phyloP scores from a whole-genome alignment of 2,888 invertebrate species.

The Pammene aurita region DNA sequence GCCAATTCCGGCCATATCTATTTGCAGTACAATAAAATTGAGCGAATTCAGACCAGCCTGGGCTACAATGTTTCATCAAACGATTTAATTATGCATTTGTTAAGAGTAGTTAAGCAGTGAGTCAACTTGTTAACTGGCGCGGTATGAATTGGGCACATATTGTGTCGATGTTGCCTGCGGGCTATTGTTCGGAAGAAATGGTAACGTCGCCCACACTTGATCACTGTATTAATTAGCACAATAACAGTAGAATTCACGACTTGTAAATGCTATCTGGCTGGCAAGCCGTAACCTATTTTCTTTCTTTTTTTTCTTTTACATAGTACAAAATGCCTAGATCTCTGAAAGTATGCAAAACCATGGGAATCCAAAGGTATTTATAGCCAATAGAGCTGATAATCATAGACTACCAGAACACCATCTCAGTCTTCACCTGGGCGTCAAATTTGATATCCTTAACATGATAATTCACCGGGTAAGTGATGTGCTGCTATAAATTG shows the following conservation, averaged over 20 bases:
- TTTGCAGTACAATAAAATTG: conserved; percentile 21
- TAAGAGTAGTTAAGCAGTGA: conserved; percentile 34
- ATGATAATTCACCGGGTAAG: too few species aligned
- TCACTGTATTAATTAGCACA: conserved; percentile 27
- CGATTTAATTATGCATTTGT: conserved; percentile 36
- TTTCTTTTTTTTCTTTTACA: too few species aligned
- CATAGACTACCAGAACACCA: too few species aligned
- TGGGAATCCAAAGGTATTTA: too few species aligned
- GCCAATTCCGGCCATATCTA: conserved; percentile 25
- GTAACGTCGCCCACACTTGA: conserved; percentile 20
- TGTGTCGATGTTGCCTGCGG: not conserved
- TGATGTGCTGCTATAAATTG: too few species aligned
- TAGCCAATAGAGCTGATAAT: too few species aligned
- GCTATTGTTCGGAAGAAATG: conserved; percentile 3
- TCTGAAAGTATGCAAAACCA: too few species aligned
- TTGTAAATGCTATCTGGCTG: not conserved
- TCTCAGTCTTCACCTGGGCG: too few species aligned
- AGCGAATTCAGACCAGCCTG: conserved; percentile 28
- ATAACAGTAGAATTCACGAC: not conserved
- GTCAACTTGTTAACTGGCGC: conserved; percentile 22
- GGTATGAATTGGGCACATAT: not conserved
- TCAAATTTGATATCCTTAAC: too few species aligned
- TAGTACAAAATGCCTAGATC: too few species aligned
- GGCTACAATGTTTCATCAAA: conserved; percentile 29
- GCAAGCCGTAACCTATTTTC: too few species aligned